phyloP scores from a whole-genome alignment of 2,888 invertebrate genomes.

The Chloroclystis v-ata region DNA sequence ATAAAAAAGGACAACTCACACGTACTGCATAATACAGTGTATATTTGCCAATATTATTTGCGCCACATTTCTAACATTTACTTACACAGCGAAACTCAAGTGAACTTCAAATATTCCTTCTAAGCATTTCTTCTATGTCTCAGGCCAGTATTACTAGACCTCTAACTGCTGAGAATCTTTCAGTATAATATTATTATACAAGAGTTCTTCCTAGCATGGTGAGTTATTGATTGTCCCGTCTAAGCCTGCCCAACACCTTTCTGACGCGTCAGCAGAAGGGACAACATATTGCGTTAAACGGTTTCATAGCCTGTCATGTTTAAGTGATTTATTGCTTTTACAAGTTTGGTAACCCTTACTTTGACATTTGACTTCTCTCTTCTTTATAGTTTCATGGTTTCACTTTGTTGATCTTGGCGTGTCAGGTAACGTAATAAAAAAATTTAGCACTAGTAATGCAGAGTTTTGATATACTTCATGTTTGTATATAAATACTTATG shows the following conservation, averaged over 20 bases:
- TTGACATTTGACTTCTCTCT: no score
- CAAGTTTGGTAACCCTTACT: constrained; percentile 11
- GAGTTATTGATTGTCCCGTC: constrained; percentile 65
- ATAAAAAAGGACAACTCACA: no score
- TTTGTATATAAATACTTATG: no score
- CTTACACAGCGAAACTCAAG: no score
- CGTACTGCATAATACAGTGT: no score
- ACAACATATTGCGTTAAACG: constrained; percentile 65
- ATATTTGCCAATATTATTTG: no score
- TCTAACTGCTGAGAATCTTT: constrained; percentile 33
- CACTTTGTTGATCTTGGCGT: no score
- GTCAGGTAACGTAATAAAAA: no score
- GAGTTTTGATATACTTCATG: no score
- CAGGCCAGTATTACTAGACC: constrained; percentile 47
- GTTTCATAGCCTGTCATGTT: constrained; percentile 46
- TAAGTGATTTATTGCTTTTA: constrained; percentile 47
- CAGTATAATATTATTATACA: constrained; percentile 34
- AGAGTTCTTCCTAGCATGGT: constrained; percentile 51
- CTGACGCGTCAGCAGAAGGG: constrained; percentile 63
- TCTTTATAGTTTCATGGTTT: no score
- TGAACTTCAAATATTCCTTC: not conserved
- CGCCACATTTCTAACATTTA: no score
- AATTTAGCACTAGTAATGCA: no score
- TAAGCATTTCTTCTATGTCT: constrained; percentile 20
- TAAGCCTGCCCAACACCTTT: constrained; percentile 51